Evolutionary conservation across 53 echinoderm and acorn worm species (phyloP), one percentile per base, ranked within the genome.

Genomic region (Hippasteria phrygiana): DNA sequence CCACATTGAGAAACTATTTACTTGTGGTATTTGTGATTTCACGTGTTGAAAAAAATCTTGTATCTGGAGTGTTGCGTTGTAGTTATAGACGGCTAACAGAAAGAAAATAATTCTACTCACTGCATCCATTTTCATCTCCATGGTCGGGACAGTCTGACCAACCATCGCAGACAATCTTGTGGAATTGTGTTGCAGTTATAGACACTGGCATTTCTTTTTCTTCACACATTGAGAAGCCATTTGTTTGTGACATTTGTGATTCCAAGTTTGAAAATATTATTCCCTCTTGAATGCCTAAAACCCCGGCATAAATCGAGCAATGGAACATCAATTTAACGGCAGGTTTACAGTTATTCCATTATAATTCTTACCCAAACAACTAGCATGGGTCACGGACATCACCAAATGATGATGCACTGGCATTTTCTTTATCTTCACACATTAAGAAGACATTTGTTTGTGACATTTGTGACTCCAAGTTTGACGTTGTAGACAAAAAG

Each of bases 161-260:
- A 51, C 0, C 20, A 14, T 4, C 9, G 14, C 51, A 8, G 13
- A n/a, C 51, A 17, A 20, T 20, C 3, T 2, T 51, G 2, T 51
- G 2, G 14, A 20, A 14, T 20, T 51, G 51, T 14, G 0, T 2
- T 2, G 5, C 16, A 51, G 16, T 0, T 17, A 51, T 0, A 51
- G 39, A 5, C 71, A 4, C 10, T 3, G 24, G 24, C 31, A 63
- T n/a, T 26, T 63, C 63, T 63, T 20, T 18, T 18, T 24, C 22
- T 72, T 39, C 40, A 42, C 22, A n/a, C n/a, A 1, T 39, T 72
- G 72, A 72, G 72, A 72, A 72, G 40, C 43, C 69, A 37, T 69
- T 69, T 69, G 71, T 70, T 70, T 70, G 40, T 70, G 71, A 70
- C 13, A 70, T 70, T 51, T 51, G 51, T 51, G 51, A 20, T 14